Evolutionary conservation across 2,113 vertebrate species (phyloP), one percentile per base, ranked within the genome.

Genomic region (Cephalopholis sonnerati): DNA sequence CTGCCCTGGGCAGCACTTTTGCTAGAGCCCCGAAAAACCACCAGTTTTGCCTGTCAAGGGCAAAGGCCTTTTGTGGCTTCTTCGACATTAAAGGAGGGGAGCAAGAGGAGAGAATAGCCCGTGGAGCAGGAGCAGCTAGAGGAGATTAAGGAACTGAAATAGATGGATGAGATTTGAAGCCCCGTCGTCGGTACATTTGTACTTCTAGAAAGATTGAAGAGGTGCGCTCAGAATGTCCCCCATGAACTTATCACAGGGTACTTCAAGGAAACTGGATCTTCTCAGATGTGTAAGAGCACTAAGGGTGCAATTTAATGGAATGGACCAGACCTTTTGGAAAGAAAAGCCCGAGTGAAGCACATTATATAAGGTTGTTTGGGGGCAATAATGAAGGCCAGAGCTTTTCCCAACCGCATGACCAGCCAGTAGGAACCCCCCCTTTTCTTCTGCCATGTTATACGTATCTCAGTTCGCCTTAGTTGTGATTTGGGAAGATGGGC

Each of bases 61-160:
- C 79, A 87, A 82, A 79, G 84, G 82, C 77, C 86, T 79, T 74
- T 66, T 91, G 91, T 81, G 88, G 90, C 81, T 87, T 81, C 85
- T 83, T 68, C 48, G 32, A 71, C 81, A 86, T 86, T 79, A 83
- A 90, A 89, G 81, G 72, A 87, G 79, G 69, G 54, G 25, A 64
- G 73, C 61, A 63, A 70, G 27, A 74, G 72, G 72, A 77, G 66
- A 63, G 74, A 50, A 64, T 24, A 65, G 63, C 67, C 75, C 32
- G 22, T 74, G 36, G 67, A 82, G 79, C 39, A 48, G 44, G 68
- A 74, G 61, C 48, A 59, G 63, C 58, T 74, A 57, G 20, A 73
- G 83, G 67, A 48, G 85, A 87, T 84, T 84, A 83, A 59, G 69
- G 66, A 73, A 73, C 67, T 86, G 65, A 89, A 89, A 74, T 69